Evolutionary conservation across 1,140 invertebrate genomes (phyloP), one percentile per base, ranked within the genome.

Genomic region (Drosophila grimshawi): DNA sequence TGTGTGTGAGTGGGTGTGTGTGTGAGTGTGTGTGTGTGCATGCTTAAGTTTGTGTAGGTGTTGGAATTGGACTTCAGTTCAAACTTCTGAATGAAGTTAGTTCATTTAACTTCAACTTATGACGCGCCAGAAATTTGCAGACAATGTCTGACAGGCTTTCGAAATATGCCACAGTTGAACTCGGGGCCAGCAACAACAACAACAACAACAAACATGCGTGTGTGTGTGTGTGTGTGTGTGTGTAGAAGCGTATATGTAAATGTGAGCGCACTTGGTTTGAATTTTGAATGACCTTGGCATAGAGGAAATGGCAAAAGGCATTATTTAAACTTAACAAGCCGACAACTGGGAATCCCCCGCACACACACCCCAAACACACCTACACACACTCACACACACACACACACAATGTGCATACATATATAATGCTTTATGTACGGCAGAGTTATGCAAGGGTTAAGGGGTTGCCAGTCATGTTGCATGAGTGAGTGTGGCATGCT

Each of bases 281-380:
- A 92, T 92, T 91, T 92, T 86, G 83, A 91, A 92, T 92, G 90
- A 92, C 90, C 90, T 92, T 92, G 90, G 90, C 83, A 92, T 81
- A 76, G 76, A 89, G 82, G 78, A 85, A 81, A 79, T 80, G 75
- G 79, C 80, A 89, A 78, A 86, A 89, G 74, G 76, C 83, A 89
- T 88, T 88, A 88, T 88, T 88, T 88, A 88, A 86, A 89, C 77
- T 74, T 88, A 88, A 88, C 83, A 77, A 91, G 86, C 72, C 79
- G 80, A 86, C 83, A 89, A 89, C 67, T 81, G 82, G 81, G 86
- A 52, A 67, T 19, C 64, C 70, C 32, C 51, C 35, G 19, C 19
- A 19, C 19, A 19, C 19, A 19, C 19, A 19, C 19, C 19, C 19
- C 19, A 29, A 46, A 30, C 41, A 33, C 64, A 70, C 51, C 74